phyloP scores from a whole-genome alignment of 2,888 invertebrate species.

The Unio delphinus region DNA sequence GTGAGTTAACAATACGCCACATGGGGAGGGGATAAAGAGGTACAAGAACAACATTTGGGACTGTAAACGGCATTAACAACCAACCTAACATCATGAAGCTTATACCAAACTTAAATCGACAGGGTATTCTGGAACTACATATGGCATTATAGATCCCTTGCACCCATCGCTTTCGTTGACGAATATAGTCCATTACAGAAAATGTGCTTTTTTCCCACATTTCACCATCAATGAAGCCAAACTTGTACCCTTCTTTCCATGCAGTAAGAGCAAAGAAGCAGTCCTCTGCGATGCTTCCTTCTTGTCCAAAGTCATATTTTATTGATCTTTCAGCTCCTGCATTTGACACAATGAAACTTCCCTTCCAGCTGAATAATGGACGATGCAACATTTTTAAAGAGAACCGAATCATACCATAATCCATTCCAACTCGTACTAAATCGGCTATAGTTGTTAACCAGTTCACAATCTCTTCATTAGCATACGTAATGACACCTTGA shows the following conservation, averaged over 20 bases:
- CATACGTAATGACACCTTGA: slow-evolving; percentile 60
- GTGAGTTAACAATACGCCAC: slow-evolving; percentile 33
- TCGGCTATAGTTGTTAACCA: slow-evolving; percentile 63
- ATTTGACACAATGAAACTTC: slow-evolving; percentile 60
- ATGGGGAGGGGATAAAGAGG: slow-evolving; percentile 50
- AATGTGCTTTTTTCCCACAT: slow-evolving; percentile 65
- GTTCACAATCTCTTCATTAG: slow-evolving; percentile 54
- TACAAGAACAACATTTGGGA: slow-evolving; percentile 44
- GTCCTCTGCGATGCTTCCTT: slow-evolving; percentile 61
- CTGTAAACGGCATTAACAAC: slow-evolving; percentile 53
- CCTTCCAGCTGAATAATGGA: slow-evolving; percentile 64
- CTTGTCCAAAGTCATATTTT: slow-evolving; percentile 55
- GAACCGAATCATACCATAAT: slow-evolving; percentile 48
- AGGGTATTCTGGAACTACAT: slow-evolving; percentile 48
- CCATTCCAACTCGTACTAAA: slow-evolving; percentile 58
- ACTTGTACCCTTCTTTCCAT: slow-evolving; percentile 55
- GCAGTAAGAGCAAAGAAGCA: slow-evolving; percentile 61
- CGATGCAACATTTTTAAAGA: slow-evolving; percentile 48
- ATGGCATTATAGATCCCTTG: slow-evolving; percentile 57
- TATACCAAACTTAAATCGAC: slow-evolving; percentile 49
- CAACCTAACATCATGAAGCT: slow-evolving; percentile 49
- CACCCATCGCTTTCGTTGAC: slow-evolving; percentile 60
- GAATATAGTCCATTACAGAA: slow-evolving; percentile 54
- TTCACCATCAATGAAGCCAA: slow-evolving; percentile 62
- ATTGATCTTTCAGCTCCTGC: slow-evolving; percentile 54